Evolutionary conservation across 2,113 vertebrate genomes (phyloP).

Genomic region (Bagarius yarrelli): DNA sequence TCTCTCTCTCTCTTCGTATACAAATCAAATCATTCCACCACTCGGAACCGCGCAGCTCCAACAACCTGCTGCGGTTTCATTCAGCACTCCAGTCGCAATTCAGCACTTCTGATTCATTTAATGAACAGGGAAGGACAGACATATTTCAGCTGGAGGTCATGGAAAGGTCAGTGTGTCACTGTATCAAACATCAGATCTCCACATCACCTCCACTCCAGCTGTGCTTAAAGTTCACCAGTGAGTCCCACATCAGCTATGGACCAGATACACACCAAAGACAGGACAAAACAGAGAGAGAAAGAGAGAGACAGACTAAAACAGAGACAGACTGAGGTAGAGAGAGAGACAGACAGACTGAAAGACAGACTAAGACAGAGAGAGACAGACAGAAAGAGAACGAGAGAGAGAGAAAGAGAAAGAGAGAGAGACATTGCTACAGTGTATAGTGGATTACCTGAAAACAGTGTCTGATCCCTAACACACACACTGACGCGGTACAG

Average conservation of each 20-base stretch:
- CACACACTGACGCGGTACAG: no score
- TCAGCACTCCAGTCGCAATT: conserved; percentile 11
- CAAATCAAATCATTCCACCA: neutral
- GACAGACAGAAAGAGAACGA: neutral
- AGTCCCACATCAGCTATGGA: neutral
- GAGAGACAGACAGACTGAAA: neutral
- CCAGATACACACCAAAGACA: no score
- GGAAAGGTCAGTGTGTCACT: conserved; percentile 72
- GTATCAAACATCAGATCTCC: conserved; percentile 73
- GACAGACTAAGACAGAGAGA: neutral
- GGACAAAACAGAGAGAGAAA: no score
- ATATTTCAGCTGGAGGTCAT: conserved; percentile 58
- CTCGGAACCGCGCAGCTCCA: neutral
- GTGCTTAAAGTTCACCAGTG: conserved; percentile 67
- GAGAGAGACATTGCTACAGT: no score
- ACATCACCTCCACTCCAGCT: conserved; percentile 54
- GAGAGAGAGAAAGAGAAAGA: neutral
- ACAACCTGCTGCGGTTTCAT: conserved; percentile 16
- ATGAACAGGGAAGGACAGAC: conserved; percentile 52
- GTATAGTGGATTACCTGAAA: no score
- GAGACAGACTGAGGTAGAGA: neutral
- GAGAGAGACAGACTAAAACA: no score
- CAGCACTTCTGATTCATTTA: conserved; percentile 32
- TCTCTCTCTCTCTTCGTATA: neutral
- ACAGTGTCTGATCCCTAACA: no score